Evolutionary conservation across 2,113 vertebrate genomes (phyloP).

Genomic region (Heptranchias perlo): DNA sequence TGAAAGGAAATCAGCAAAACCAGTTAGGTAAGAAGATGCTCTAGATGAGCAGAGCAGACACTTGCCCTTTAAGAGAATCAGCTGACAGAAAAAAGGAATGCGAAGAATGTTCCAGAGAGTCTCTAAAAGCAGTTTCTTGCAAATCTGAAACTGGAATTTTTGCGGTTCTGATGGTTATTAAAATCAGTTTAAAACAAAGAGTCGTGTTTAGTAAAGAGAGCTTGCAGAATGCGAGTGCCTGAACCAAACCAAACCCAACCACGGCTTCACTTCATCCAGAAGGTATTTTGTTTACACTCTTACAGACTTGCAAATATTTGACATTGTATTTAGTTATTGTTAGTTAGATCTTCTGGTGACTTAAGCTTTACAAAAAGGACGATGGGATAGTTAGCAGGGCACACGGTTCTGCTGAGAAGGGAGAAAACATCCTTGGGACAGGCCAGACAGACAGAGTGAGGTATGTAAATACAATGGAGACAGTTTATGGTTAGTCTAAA

Average conservation of each 20-base stretch:
- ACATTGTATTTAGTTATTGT: too few species aligned
- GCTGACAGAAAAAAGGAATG: neutral
- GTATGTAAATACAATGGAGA: neutral
- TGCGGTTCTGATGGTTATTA: too few species aligned
- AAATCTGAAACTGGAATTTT: too few species aligned
- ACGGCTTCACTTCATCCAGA: too few species aligned
- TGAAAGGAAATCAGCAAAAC: neutral
- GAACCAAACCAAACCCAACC: too few species aligned
- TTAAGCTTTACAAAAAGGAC: neutral
- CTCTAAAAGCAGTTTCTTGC: neutral
- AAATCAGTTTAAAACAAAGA: too few species aligned
- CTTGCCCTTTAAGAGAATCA: neutral
- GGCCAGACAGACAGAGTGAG: neutral
- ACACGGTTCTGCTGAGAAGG: neutral
- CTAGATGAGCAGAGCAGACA: neutral
- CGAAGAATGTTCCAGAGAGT: neutral
- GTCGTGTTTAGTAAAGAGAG: too few species aligned
- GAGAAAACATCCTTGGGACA: neutral
- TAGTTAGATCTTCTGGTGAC: neutral
- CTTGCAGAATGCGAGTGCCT: too few species aligned
- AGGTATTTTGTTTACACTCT: too few species aligned
- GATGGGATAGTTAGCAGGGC: neutral
- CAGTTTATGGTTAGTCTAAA: neutral
- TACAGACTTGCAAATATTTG: neutral
- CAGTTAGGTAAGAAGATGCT: neutral